Evolutionary conservation across 2,888 invertebrate species (phyloP), one percentile per base, ranked within the genome.

Genomic region (Sisyra terminalis): DNA sequence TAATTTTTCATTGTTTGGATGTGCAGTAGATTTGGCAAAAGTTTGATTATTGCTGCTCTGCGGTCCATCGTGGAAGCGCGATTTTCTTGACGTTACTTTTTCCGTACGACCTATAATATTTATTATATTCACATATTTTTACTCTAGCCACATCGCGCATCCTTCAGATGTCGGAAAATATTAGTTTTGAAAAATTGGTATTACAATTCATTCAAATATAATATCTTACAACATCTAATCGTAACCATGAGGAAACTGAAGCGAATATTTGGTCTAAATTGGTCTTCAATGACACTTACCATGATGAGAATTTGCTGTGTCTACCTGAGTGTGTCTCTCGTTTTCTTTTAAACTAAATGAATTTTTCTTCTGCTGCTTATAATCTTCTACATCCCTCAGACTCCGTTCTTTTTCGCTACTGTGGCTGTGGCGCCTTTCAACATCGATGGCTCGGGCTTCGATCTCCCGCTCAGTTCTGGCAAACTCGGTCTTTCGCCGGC

Each of bases 381-480:
- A 48, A 61, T 55, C 48, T 58, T 60, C 46, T 45, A 57, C 46
- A 55, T 60, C 47, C 61, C 61, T 45, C 46, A 41, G 40, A 40
- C 8, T 44, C 47, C 15, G 44, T 43, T 39, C 39, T 46, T 35
- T 32, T 44, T 37, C 49, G 44, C 46, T 46, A 66, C 64, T 50
- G 55, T 63, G n/a, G 61, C 66, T 67, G 38, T 66, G 63, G 17
- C 55, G 55, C 44, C 67, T 66, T 51, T 79, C 78, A 8, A 74
- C 76, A 49, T 73, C 72, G 3, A 75, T 69, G 47, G 82, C 66
- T 56, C 59, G 66, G 36, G 77, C 76, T 56, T 84, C 84, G 48
- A 84, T 84, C 54, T 83, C 82, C 40, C 76, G 72, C 54, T 82
- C 74, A n/a, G 76, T 80, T 51, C 75, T 75, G 55, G 75, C 73